A percentile compares a stretch with the other conserved stretches of the same genome.
Evolutionary conservation across 2,888 invertebrate genomes (phyloP).

Genomic region (Alsophila aescularia): DNA sequence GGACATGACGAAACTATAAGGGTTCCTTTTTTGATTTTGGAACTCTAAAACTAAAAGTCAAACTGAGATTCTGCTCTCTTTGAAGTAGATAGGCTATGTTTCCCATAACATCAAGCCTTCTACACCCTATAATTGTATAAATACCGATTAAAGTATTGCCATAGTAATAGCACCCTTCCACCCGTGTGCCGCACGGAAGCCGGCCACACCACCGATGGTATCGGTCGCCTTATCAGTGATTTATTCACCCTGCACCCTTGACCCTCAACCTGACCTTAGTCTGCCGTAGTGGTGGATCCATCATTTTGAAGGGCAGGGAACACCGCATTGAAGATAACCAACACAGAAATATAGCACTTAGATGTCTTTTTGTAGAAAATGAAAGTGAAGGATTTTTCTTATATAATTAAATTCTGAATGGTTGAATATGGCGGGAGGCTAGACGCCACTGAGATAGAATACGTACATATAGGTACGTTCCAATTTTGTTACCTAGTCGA

Average conservation of each 20-base stretch:
- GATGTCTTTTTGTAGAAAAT: no score
- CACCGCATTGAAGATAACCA: constrained; percentile 24
- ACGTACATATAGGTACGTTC: no score
- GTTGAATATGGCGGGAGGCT: no score
- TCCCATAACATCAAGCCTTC: not conserved
- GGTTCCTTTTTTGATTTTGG: no score
- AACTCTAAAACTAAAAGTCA: no score
- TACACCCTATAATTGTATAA: constrained; percentile 12
- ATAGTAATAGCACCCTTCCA: constrained; percentile 1
- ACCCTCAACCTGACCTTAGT: constrained; percentile 22
- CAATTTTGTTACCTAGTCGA: no score
- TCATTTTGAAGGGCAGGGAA: constrained; percentile 21
- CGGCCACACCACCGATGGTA: constrained; percentile 17
- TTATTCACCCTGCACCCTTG: constrained; percentile 20
- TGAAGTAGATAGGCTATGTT: no score
- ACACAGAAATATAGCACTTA: not conserved
- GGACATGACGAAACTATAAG: no score
- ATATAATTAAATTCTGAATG: no score
- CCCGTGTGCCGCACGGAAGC: constrained; percentile 11
- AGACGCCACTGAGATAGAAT: no score
- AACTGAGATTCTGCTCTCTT: no score
- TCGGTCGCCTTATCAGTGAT: constrained; percentile 22
- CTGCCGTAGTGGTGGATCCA: constrained; percentile 7
- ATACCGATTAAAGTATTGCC: constrained; percentile 2
- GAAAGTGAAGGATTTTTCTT: no score